phyloP scores from a whole-genome alignment of 2,797 vertebrate species.

The Rhinichthys osculus region DNA sequence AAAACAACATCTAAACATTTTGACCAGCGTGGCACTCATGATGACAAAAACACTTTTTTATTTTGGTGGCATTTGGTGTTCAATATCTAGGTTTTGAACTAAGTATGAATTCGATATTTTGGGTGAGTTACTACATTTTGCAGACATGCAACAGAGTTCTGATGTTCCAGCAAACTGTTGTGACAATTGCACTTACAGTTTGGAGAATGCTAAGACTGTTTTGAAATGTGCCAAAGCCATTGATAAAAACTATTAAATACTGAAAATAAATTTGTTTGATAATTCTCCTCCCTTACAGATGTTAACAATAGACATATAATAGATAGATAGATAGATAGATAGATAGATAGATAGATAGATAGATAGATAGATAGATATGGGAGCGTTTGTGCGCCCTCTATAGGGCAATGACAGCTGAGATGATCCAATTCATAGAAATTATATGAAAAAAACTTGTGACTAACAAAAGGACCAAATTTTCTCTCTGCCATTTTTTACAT shows the following conservation, averaged over 20 bases:
- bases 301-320: neutral
- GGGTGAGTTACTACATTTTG: neutral
- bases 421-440: neutral
- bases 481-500: neutral
- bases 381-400: too few species aligned
- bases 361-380: neutral
- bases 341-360: too few species aligned
- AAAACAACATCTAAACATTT: neutral
- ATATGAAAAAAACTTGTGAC: neutral
- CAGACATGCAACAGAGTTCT: neutral
- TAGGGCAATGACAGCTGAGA: neutral
- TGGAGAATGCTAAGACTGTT: too few species aligned
- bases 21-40: neutral
- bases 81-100: neutral
- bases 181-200: too few species aligned
- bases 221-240: too few species aligned
- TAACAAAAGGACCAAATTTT: neutral
- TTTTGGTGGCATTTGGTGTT: neutral
- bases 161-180: neutral
- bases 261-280: neutral
- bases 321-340: too few species aligned
- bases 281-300: neutral
- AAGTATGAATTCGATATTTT: neutral
- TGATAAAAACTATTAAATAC: neutral
- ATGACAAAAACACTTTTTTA: neutral